phyloP scores from a whole-genome alignment of 2,113 vertebrate species.

The Scolopax mira region DNA sequence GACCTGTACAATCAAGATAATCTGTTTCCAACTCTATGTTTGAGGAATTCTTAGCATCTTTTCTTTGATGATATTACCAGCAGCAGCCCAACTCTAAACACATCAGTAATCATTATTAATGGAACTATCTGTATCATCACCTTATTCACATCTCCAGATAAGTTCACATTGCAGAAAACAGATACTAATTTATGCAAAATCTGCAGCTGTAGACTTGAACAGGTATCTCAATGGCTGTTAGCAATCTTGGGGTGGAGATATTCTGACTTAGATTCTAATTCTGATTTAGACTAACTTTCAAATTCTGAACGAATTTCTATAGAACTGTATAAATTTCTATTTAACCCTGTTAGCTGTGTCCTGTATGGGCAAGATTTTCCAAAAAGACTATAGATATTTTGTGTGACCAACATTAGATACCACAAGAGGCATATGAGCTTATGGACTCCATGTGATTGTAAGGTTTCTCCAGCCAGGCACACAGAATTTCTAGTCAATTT shows the following conservation, averaged over 20 bases:
- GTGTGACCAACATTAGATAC: not conserved
- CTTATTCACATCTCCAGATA: not conserved
- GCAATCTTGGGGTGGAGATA: not conserved
- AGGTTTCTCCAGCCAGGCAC: not conserved
- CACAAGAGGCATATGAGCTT: not conserved
- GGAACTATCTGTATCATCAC: not conserved
- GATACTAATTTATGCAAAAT: not conserved
- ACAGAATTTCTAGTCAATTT: not conserved
- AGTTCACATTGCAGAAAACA: not conserved
- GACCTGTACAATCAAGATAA: not conserved
- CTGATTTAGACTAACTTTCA: not conserved
- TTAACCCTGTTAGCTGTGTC: not conserved
- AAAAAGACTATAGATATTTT: not conserved
- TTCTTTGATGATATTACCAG: not conserved
- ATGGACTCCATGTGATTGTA: not conserved
- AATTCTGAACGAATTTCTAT: not conserved
- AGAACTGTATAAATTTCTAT: not conserved
- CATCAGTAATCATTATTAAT: not conserved
- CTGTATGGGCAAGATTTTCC: not conserved
- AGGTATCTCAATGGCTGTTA: not conserved
- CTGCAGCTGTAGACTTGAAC: not conserved
- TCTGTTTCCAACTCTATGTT: not conserved
- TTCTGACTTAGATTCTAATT: not conserved
- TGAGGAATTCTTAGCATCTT: not conserved
- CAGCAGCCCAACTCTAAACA: not conserved